Evolutionary conservation across 1,140 invertebrate species (phyloP), one percentile per base, ranked within the genome.

Genomic region (Cyclina sinensis): DNA sequence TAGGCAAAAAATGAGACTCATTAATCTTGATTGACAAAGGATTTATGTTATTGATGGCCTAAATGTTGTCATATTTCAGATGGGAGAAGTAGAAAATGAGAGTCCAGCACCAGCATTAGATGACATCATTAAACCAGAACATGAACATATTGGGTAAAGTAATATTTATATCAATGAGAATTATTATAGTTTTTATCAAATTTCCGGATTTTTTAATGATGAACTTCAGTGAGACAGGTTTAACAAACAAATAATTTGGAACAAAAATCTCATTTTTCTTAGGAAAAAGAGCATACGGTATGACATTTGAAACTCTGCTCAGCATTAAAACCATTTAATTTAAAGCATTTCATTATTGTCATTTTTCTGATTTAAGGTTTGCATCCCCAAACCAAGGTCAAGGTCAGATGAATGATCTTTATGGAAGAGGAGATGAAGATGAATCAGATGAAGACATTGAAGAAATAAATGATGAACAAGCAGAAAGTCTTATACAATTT

Each of bases 41-140:
- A 37, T 21, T 70, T 37, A 37, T 70, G 37, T 1, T 70, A 70
- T 70, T 37, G 65, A 39, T 74, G 14, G 57, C 37, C n/a, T n/a
- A 59, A 2, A 37, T 37, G 24, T 5, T 48, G 14, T 68, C 14
- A 30, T 82, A 24, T 84, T 73, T 43, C 74, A 88, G 76, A 9
- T 80, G 4, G 78, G 78, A n/a, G 86, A 88, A 30, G 81, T 88
- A 9, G 86, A 88, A 30, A 88, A 88, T 70, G 86, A 88, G 74
- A 88, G 78, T 54, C 78, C 86, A 37, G 86, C 35, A 3, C 86
- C 74, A 0, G 74, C 46, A 1, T 59, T 46, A 37, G 62, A 70
- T 68, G 46, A 81, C 4, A 68, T 74, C 39, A 51, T 84, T 0
- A 12, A 84, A 24, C 65, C 46, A n/a, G 30, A 43, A 70, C 46